phyloP scores from a whole-genome alignment of 2,113 vertebrate species.

The Seriola aureovittata region DNA sequence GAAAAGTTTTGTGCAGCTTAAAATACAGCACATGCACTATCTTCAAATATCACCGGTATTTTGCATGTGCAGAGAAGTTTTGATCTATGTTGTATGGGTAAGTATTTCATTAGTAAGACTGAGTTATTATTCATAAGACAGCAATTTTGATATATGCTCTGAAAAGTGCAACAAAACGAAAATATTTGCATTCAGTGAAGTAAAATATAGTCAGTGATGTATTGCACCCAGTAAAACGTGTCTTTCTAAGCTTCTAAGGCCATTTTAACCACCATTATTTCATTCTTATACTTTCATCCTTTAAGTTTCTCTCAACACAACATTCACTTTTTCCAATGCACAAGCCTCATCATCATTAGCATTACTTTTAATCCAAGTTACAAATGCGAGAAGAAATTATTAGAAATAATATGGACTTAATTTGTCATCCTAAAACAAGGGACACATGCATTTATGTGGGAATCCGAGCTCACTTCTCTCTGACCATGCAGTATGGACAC shows the following conservation, averaged over 20 bases:
- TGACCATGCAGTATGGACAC: conserved; percentile 48
- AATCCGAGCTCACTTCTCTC: conserved; percentile 26
- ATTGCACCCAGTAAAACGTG: conserved; percentile 46
- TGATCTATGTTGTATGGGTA: background rate
- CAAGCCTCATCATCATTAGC: conserved; percentile 12
- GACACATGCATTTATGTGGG: conserved; percentile 61
- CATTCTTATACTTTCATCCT: conserved; percentile 24
- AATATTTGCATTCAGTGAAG: conserved; percentile 55
- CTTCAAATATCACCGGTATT: conserved; percentile 13
- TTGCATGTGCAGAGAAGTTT: background rate
- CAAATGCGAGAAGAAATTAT: conserved; percentile 17
- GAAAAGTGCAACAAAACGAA: conserved; percentile 64
- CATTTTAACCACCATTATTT: conserved; percentile 50
- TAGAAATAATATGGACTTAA: conserved; percentile 27
- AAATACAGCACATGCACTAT: background rate
- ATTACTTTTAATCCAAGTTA: conserved; percentile 20
- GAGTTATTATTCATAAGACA: conserved; percentile 45
- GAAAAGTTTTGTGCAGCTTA: background rate
- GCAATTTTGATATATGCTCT: conserved; percentile 42
- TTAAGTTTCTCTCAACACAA: conserved; percentile 32
- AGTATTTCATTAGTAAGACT: conserved; percentile 53
- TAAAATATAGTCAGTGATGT: conserved; percentile 35
- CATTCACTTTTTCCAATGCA: conserved; percentile 60
- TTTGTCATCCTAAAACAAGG: conserved; percentile 48
- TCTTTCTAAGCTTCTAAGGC: conserved; percentile 64